Evolutionary conservation across 2,888 invertebrate species (phyloP).

Genomic region (Nomada lathburiana): DNA sequence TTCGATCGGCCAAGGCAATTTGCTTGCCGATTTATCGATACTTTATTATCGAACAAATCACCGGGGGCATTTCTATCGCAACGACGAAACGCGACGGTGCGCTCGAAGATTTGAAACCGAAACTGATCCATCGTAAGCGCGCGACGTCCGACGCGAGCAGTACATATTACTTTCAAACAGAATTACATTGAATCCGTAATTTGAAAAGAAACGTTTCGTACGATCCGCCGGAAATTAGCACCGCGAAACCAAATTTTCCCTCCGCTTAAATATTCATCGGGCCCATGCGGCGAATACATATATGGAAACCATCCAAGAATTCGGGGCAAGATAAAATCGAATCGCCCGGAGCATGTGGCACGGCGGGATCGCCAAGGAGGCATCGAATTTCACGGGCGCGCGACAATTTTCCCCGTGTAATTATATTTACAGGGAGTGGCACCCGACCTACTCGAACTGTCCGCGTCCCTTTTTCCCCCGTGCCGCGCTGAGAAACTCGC

Average conservation of each 20-base stretch:
- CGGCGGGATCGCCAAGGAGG: neutral
- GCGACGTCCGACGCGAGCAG: no score
- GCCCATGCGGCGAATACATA: no score
- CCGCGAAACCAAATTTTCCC: neutral
- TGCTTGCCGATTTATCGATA: neutral
- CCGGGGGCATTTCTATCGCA: neutral
- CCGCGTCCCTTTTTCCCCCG: constrained; percentile 55
- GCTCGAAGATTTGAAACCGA: no score
- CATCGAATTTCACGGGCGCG: constrained; percentile 10
- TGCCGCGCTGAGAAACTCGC: constrained; percentile 40
- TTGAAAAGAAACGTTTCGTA: neutral
- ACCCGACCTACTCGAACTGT: constrained; percentile 61
- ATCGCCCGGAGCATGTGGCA: no score
- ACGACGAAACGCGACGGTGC: neutral
- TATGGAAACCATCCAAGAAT: no score
- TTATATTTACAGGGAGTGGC: constrained; percentile 73
- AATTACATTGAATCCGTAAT: no score
- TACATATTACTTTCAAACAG: no score
- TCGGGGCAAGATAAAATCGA: no score
- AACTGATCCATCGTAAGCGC: neutral
- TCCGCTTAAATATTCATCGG: no score
- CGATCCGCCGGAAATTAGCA: neutral
- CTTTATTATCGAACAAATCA: neutral
- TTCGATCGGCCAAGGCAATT: neutral
- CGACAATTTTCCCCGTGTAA: constrained; percentile 55